A percentile compares a stretch with the other conserved stretches of the same genome.
These are phyloP conservation scores for Anguilla marmorata DNA, from an alignment of 2,797 vertebrate species.

Conservation along the genomic window DNA sequence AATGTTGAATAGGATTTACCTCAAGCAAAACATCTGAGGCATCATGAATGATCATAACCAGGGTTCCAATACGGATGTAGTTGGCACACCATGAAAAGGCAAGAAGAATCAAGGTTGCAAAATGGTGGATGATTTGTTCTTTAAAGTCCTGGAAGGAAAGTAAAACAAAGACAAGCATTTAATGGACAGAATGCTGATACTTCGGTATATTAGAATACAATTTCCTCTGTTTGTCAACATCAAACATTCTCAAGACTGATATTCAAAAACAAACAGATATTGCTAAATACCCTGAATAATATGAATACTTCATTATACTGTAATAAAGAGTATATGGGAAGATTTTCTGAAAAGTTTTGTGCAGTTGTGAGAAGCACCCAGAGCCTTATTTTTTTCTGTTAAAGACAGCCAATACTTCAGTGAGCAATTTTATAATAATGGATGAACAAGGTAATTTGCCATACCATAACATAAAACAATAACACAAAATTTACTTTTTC, in stretches of 20 bases:
- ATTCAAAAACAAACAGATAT: neutral
- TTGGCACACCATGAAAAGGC: conserved; percentile 91
- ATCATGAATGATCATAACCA: conserved; percentile 89
- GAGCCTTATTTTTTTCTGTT: neutral
- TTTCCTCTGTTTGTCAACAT: neutral
- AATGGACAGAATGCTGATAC: neutral
- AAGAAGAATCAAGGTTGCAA: conserved; percentile 84
- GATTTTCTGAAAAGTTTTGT: neutral
- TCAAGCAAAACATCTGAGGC: conserved; percentile 89
- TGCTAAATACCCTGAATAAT: neutral
- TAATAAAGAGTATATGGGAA: neutral
- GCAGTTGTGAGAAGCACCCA: neutral
- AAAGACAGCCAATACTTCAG: neutral
- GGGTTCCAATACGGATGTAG: conserved; percentile 86
- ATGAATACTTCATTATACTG: neutral
- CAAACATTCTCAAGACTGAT: neutral
- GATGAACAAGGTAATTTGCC: neutral
- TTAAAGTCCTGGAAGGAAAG: conserved; percentile 79
- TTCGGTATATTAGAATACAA: neutral
- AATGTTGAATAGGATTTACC: conserved; percentile 66
- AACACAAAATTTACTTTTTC: neutral
- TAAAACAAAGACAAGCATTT: neutral
- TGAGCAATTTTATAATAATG: neutral
- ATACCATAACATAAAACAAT: neutral
- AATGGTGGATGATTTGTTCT: conserved; percentile 89